These are phyloP conservation scores for Hapalemur alaotrensis DNA, from an alignment of 2,797 vertebrate genomes.

Conservation along the genomic window DNA sequence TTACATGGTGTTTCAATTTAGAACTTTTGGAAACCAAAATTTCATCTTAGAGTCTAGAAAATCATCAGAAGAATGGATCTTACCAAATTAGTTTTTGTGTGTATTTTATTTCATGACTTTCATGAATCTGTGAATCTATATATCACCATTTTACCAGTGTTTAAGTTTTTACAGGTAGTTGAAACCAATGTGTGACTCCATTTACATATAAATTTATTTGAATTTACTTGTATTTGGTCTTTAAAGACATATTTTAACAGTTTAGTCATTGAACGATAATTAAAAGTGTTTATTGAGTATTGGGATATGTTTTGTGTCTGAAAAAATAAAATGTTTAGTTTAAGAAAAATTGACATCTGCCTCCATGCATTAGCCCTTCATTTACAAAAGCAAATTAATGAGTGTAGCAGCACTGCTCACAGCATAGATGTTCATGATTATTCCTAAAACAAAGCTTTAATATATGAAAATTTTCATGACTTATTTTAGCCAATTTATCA, in stretches of 20 bases:
- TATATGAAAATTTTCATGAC: neutral
- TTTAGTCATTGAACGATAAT: neutral
- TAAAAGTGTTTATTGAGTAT: neutral
- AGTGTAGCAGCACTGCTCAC: neutral
- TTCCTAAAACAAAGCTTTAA: neutral
- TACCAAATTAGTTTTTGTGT: neutral
- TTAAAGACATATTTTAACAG: neutral
- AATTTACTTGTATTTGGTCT: neutral
- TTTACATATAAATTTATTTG: neutral
- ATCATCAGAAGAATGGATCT: neutral
- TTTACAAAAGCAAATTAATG: neutral
- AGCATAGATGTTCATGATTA: neutral
- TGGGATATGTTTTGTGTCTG: neutral
- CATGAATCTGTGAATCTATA: neutral
- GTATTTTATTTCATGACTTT: neutral
- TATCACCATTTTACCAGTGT: neutral
- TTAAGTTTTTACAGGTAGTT: neutral
- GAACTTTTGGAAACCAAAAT: neutral
- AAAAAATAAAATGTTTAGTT: neutral
- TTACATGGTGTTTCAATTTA: neutral
- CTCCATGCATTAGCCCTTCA: neutral
- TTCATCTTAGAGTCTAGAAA: neutral
- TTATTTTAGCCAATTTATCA: neutral
- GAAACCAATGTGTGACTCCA: neutral
- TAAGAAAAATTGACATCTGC: neutral